These are phyloP conservation scores for Parapsyche elsis DNA, from an alignment of 1,140 invertebrate genomes.

Conservation along the genomic window DNA sequence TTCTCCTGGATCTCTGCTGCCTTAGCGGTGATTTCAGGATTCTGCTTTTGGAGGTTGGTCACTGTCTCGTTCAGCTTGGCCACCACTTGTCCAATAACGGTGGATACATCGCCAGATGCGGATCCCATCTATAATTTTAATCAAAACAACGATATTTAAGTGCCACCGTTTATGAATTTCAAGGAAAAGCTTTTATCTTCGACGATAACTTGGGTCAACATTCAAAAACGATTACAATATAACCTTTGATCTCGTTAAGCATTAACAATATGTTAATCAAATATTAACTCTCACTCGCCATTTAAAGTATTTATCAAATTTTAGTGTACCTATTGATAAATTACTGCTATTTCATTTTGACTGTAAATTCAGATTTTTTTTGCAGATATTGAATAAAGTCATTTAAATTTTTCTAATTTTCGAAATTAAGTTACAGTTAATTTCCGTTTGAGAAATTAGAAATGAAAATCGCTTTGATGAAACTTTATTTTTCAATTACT, in stretches of 20 bases:
- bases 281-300: neutral
- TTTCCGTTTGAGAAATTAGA: too few relatives aligned
- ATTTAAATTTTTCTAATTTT: neutral
- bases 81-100: constrained; percentile 39
- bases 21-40: constrained; percentile 44
- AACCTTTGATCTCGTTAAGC: neutral
- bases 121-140: constrained; percentile 43
- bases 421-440: too few relatives aligned
- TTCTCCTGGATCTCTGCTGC: constrained; percentile 47
- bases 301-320: neutral
- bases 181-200: neutral
- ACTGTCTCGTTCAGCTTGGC: constrained; percentile 53
- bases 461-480: too few relatives aligned
- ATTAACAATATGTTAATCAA: neutral
- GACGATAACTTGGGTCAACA: too few relatives aligned
- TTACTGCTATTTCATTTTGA: too few relatives aligned
- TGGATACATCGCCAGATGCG: constrained; percentile 44
- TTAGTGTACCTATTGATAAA: too few relatives aligned
- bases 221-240: neutral
- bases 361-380: neutral
- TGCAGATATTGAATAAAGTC: neutral
- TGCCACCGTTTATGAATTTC: neutral
- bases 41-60: constrained; percentile 38
- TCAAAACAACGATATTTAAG: neutral
- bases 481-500: neutral